Conservation (phyloP, 2,888 invertebrate species). For the Paralinhomoeus sp. region DNA sequence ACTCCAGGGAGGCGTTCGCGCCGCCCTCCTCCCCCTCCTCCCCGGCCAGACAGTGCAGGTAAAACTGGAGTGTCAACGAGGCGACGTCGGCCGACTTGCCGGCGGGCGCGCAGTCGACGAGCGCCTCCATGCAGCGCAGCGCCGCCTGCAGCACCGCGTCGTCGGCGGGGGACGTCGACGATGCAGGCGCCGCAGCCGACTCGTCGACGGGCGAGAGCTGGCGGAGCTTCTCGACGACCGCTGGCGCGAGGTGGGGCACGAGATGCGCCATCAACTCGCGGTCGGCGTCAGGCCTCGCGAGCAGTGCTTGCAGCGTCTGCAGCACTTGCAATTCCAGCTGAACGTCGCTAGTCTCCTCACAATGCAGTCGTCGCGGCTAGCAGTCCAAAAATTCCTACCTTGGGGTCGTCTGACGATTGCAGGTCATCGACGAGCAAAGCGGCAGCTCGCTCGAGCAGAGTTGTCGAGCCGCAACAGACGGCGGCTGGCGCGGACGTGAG, state of each 20-base stretch:
- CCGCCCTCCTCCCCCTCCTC: no score
- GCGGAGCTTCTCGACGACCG: constrained; percentile 7
- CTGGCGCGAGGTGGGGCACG: constrained; percentile 7
- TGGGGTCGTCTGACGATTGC: constrained; percentile 13
- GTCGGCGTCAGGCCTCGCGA: no score
- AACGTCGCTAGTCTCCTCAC: not conserved
- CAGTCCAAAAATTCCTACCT: no score
- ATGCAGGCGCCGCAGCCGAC: constrained; percentile 38
- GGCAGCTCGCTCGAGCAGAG: constrained; percentile 72
- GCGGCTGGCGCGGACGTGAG: constrained; percentile 53
- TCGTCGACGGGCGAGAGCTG: constrained; percentile 13
- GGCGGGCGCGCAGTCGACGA: no score
- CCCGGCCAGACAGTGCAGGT: no score
- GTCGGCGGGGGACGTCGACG: constrained; percentile 42
- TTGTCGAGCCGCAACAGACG: constrained; percentile 50
- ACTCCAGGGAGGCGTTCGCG: no score
- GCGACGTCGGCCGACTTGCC: no score
- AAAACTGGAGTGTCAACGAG: no score
- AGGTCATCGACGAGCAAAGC: constrained; percentile 55
- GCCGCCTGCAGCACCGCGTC: constrained; percentile 47
- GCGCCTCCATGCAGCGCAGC: constrained; percentile 47
- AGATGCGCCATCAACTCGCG: no score
- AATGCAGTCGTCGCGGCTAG: not conserved
- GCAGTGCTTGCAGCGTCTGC: no score
- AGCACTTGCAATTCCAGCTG: not conserved